Percentiles rank a stretch among this genome's conserved stretches.
Evolutionary conservation across 2,113 vertebrate species (phyloP).

Genomic region (Nibea coibor): DNA sequence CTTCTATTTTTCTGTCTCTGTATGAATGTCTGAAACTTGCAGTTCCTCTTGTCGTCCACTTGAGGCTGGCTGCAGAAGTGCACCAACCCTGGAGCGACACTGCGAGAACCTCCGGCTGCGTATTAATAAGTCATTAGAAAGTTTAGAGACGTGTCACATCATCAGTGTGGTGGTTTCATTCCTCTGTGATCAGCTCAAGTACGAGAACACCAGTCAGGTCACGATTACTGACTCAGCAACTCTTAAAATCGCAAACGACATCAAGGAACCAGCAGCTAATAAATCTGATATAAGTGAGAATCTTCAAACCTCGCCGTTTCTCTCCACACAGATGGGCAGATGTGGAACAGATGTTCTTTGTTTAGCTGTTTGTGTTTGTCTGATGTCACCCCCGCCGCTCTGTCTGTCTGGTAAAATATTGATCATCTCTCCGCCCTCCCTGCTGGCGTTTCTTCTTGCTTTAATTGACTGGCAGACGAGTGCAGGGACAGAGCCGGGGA

Average conservation of each 20-base stretch:
- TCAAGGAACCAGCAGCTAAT: not conserved
- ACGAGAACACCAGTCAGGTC: not conserved
- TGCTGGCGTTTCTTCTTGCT: constrained; percentile 32
- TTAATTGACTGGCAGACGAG: constrained; percentile 51
- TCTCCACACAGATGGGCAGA: not conserved
- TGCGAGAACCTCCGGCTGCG: not conserved
- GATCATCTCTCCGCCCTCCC: constrained; percentile 40
- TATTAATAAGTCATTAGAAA: not conserved
- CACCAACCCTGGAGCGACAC: not conserved
- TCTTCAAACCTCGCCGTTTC: not conserved
- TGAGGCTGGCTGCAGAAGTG: too few relatives aligned
- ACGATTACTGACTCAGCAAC: not conserved
- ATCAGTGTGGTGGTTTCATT: not conserved
- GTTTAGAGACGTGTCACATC: not conserved
- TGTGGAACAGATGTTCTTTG: not conserved
- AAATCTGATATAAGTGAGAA: not conserved
- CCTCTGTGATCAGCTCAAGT: not conserved
- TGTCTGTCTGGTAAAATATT: constrained; percentile 56
- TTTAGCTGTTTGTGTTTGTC: constrained; percentile 4
- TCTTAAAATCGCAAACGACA: not conserved
- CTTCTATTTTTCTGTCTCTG: not conserved
- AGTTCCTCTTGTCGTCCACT: too few relatives aligned
- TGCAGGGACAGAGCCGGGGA: constrained; percentile 1
- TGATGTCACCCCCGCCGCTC: constrained; percentile 15
- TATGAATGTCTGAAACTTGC: too few relatives aligned